phyloP scores from a whole-genome alignment of 2,888 invertebrate species.

The Lottia gigantea region DNA sequence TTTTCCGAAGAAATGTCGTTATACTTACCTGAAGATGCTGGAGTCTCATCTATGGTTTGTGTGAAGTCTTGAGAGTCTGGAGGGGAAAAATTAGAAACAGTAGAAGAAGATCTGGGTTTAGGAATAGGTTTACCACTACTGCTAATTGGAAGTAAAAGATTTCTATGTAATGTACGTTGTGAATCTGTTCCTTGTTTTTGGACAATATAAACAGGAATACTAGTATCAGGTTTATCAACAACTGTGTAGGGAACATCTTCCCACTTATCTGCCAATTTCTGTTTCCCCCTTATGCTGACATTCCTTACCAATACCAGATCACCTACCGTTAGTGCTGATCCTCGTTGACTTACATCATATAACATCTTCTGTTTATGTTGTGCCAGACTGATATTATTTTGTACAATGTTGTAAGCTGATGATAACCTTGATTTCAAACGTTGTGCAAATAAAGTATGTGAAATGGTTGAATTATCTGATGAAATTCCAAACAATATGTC shows the following conservation, averaged over 20 bases:
- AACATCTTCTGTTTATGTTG: constrained; percentile 18
- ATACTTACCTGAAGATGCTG: no score
- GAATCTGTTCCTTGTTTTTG: constrained; percentile 9
- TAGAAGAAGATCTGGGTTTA: neutral
- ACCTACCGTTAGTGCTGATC: constrained; percentile 13
- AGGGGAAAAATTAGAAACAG: neutral
- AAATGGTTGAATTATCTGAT: neutral
- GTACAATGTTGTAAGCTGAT: constrained; percentile 11
- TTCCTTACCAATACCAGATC: constrained; percentile 25
- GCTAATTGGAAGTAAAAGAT: constrained; percentile 18
- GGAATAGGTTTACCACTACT: neutral
- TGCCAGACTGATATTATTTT: neutral
- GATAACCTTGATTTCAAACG: neutral
- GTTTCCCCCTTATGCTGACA: constrained; percentile 22
- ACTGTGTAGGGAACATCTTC: constrained; percentile 18
- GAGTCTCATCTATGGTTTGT: no score
- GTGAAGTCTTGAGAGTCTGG: no score
- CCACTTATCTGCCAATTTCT: constrained; percentile 29
- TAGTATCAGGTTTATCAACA: constrained; percentile 12
- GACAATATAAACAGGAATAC: constrained; percentile 16
- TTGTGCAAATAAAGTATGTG: constrained; percentile 5
- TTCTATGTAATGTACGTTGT: constrained; percentile 21
- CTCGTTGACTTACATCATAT: constrained; percentile 4
- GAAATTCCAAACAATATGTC: constrained; percentile 23
- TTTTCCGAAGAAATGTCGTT: no score